Conservation (phyloP, 2,888 invertebrate genomes). For the Ctena decussata region DNA sequence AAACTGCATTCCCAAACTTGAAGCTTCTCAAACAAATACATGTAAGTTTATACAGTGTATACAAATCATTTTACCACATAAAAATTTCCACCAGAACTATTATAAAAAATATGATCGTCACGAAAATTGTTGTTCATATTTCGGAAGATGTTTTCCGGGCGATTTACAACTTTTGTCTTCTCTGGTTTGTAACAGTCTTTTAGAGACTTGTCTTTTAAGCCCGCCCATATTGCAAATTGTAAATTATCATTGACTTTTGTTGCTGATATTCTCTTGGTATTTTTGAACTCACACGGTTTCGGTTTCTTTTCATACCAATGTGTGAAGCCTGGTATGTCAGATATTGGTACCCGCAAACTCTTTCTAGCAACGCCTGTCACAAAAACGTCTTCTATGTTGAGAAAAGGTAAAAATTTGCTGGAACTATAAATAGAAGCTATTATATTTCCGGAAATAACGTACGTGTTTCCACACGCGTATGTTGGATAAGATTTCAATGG, state of each 20-base stretch:
- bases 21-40: no score
- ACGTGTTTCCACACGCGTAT: slow-evolving; percentile 76
- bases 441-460: slow-evolving; percentile 70
- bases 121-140: slow-evolving; percentile 4
- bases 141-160: slow-evolving; percentile 35
- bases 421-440: slow-evolving; percentile 58
- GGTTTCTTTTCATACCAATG: slow-evolving; percentile 72
- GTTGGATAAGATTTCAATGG: slow-evolving; percentile 70
- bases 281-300: slow-evolving; percentile 70
- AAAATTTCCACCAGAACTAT: slow-evolving; percentile 43
- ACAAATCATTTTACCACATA: slow-evolving; percentile 21
- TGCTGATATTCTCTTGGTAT: slow-evolving; percentile 59
- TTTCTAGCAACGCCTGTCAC: slow-evolving; percentile 77
- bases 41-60: no score
- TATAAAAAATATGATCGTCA: slow-evolving; percentile 57
- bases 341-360: slow-evolving; percentile 52
- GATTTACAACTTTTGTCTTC: slow-evolving; percentile 15
- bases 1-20: no score
- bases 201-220: slow-evolving; percentile 36
- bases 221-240: slow-evolving; percentile 64
- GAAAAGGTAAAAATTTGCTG: slow-evolving; percentile 67
- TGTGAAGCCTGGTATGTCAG: slow-evolving; percentile 71
- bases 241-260: slow-evolving; percentile 60
- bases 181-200: slow-evolving; percentile 38
- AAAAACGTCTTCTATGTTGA: slow-evolving; percentile 80